These are phyloP conservation scores for Temnothorax curvispinosus DNA, from an alignment of 1,140 invertebrate genomes.

Conservation along the genomic window DNA sequence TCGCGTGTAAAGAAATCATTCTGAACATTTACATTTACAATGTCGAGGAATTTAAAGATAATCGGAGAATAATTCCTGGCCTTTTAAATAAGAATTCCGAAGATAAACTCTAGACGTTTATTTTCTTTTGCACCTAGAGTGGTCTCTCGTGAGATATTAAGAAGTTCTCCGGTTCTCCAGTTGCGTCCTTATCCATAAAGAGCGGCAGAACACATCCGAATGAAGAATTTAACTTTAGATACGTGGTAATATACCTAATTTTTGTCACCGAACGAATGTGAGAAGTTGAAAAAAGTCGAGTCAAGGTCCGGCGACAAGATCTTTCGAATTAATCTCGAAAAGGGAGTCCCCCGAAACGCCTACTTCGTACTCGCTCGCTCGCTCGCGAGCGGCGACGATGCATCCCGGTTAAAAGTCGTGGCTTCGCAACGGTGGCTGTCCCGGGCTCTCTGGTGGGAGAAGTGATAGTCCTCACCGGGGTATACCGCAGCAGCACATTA, in stretches of 20 bases:
- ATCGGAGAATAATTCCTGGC: not conserved
- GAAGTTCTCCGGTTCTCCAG: not conserved
- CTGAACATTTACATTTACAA: not conserved
- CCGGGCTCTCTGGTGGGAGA: constrained; percentile 80
- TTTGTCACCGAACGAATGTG: not conserved
- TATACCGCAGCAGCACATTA: constrained; percentile 82
- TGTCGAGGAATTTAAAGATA: not conserved
- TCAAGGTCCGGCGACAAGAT: not conserved
- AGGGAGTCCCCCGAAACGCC: not conserved
- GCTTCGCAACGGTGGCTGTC: constrained; percentile 80
- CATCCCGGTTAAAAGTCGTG: constrained; percentile 78
- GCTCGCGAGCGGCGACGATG: constrained; percentile 62
- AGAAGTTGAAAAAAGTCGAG: not conserved
- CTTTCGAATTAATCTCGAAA: not conserved
- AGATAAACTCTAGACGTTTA: not conserved
- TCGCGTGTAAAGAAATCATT: not conserved
- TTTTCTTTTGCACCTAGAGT: not conserved
- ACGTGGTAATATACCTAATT: not conserved
- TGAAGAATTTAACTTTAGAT: not conserved
- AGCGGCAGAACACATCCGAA: not conserved
- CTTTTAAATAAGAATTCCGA: not conserved
- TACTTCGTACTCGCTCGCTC: not conserved
- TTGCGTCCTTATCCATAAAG: not conserved
- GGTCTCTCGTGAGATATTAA: not conserved
- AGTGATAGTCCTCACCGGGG: constrained; percentile 84